A percentile compares a stretch with the other conserved stretches of the same genome.
Conservation (phyloP, 2,113 vertebrate species). For the Nesoenas mayeri region DNA sequence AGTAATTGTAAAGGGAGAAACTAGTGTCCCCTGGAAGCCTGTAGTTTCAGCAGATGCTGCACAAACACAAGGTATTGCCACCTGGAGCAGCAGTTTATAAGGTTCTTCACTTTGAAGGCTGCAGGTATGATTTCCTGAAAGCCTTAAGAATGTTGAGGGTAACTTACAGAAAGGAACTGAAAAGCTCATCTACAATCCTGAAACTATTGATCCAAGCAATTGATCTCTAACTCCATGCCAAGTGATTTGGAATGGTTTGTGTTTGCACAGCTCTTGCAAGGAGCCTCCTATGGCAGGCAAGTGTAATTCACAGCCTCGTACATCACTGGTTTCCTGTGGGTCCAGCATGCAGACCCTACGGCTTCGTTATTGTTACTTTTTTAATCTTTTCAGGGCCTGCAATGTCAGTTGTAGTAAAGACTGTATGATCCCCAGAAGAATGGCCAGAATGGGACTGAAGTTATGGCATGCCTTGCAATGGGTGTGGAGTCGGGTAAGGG, state of each 20-base stretch:
- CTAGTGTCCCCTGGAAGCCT: neutral
- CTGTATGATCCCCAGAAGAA: neutral
- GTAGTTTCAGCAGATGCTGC: neutral
- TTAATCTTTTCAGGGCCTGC: neutral
- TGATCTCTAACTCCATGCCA: neutral
- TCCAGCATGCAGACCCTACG: neutral
- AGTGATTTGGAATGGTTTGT: neutral
- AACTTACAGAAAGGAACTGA: neutral
- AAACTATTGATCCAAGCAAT: neutral
- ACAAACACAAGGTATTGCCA: neutral
- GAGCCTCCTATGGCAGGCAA: neutral
- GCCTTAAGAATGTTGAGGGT: neutral
- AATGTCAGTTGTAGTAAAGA: neutral
- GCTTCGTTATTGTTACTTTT: neutral
- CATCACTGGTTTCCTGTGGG: neutral
- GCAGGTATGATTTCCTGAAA: neutral
- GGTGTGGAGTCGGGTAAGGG: neutral
- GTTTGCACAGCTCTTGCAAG: accelerated
- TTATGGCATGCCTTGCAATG: neutral
- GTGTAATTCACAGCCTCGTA: neutral
- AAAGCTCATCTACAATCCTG: accelerated
- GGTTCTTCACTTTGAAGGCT: neutral
- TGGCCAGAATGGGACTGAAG: neutral
- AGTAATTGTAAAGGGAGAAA: neutral
- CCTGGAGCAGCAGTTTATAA: neutral